phyloP scores from a whole-genome alignment of 1,140 invertebrate species.

The Leptinotarsa lineolata region DNA sequence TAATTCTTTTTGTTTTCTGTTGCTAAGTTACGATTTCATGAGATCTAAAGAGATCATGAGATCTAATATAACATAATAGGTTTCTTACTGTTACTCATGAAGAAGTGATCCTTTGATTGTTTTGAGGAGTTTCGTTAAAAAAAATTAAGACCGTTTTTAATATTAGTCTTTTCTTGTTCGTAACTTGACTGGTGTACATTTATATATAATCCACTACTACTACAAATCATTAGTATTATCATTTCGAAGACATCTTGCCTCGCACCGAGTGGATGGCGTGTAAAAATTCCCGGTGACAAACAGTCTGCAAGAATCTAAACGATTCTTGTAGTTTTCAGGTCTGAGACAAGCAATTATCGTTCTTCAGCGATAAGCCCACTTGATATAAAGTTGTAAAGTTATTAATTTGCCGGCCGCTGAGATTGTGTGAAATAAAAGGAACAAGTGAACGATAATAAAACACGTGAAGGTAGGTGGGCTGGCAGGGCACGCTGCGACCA shows the following conservation, averaged over 20 bases:
- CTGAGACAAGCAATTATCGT: slow-evolving; percentile 31
- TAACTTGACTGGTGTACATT: no score
- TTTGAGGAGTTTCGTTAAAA: no score
- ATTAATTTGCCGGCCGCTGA: slow-evolving; percentile 32
- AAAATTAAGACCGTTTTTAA: no score
- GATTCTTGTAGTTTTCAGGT: slow-evolving; percentile 22
- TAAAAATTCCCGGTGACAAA: neutral
- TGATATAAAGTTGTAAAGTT: slow-evolving; percentile 39
- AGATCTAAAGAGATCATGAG: no score
- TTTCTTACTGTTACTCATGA: no score
- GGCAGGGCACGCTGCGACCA: slow-evolving; percentile 44
- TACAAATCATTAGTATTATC: no score
- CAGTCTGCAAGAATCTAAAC: slow-evolving; percentile 18
- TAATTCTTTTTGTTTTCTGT: no score
- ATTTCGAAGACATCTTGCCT: neutral
- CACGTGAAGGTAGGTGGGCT: slow-evolving; percentile 45
- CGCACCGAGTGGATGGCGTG: neutral
- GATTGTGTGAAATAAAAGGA: slow-evolving; percentile 46
- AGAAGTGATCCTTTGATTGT: no score
- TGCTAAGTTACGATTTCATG: no score
- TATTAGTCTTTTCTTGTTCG: no score
- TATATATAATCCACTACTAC: no score
- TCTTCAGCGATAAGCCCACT: slow-evolving; percentile 31
- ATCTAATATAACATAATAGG: no score
- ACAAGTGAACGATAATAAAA: slow-evolving; percentile 50